phyloP scores from a whole-genome alignment of 2,113 vertebrate species.

The Columbina picui region DNA sequence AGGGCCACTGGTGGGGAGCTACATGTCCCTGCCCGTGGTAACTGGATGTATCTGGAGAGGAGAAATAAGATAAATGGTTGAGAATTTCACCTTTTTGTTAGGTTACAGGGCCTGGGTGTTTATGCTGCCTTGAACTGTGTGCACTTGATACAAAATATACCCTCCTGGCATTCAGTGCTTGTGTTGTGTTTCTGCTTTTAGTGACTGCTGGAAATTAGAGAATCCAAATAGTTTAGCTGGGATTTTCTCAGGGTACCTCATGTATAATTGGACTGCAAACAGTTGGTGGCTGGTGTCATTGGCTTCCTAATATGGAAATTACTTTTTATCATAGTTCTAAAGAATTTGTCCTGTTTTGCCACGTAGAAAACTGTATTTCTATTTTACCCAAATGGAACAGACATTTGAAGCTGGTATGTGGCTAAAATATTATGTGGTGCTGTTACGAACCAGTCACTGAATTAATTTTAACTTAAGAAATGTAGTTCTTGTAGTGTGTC shows the following conservation, averaged over 20 bases:
- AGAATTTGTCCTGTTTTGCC: background rate
- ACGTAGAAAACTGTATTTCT: background rate
- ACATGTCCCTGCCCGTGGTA: background rate
- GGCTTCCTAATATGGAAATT: background rate
- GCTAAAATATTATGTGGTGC: background rate
- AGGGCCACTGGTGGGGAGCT: background rate
- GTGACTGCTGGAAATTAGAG: background rate
- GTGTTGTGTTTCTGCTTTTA: background rate
- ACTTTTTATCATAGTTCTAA: background rate
- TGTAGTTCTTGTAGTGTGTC: background rate
- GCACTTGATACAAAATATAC: background rate
- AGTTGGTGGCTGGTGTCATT: background rate
- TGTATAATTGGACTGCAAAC: background rate
- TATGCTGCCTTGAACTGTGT: background rate
- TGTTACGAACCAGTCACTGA: background rate
- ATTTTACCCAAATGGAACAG: background rate
- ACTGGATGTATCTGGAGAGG: background rate
- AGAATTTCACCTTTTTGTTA: background rate
- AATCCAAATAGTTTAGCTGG: background rate
- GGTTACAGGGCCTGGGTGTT: background rate
- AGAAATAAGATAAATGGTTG: background rate
- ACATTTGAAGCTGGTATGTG: background rate
- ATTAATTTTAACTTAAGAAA: background rate
- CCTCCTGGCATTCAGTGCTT: background rate
- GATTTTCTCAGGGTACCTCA: background rate